Base-by-base conservation (phyloP, 2,888 invertebrate genomes). In the Choristoneura rosaceana region DNA sequence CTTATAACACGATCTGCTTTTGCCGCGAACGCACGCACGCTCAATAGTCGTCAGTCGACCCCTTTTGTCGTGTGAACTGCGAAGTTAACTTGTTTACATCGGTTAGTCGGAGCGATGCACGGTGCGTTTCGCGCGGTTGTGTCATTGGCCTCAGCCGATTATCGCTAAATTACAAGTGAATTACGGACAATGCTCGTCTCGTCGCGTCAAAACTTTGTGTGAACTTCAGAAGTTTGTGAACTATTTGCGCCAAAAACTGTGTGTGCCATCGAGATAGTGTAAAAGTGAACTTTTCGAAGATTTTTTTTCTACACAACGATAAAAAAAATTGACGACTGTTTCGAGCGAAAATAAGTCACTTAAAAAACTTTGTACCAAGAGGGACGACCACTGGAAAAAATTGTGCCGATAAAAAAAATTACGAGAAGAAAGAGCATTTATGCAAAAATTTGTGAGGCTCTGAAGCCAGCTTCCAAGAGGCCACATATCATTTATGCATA, bases 1-100 rank as follows among this genome's bases (percentile, higher is more conserved):
- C 89, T 89, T 90, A 94, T 93, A 93, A 93, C 92, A 92, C 90
- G 91, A 91, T 87, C 87, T 85, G 92, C 92, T 89, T 88, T 89
- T 90, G 88, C 81, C 87, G 87, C 80, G 88, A 90, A 86, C 90
- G 92, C 92, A 93, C 93, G 93, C 90, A 86, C 91, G 50, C 64
- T 64, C 33, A 89, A 80, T 87, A 89, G 90, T 89, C 80, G 90
- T 88, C 90, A 78, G 83, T 79, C 87, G 89, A 90, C 90, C 88
- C 89, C 90, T 88, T 90, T 90, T 90, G 89, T 87, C 84, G 86
- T 87, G 89, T 89, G 90, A 87, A 88, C 87, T 87, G 88, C 88
- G 86, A 85, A 87, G 81, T 82, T 85, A 87, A 90, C 90, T 92
- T 93, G 93, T 93, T 93, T 93, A 93, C 93, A 89, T 90, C 90